Percentiles rank a stretch among this genome's conserved stretches.
phyloP scores from a whole-genome alignment of 2,888 invertebrate genomes.

The Drosophila infuscata region DNA sequence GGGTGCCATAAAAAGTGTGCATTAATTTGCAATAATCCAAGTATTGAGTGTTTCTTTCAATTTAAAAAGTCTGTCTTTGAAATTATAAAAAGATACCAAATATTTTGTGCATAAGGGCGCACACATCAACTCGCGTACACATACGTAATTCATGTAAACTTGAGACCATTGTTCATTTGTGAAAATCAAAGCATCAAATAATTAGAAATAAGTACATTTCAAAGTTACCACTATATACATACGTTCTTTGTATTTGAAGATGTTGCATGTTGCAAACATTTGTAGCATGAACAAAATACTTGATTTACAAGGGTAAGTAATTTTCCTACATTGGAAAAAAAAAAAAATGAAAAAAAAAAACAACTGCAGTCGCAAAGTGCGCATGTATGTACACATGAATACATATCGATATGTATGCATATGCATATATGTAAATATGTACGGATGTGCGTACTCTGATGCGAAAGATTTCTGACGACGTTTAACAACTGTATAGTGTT shows the following conservation, averaged over 20 bases:
- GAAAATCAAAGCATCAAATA: conserved; percentile 20
- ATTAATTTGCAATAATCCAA: conserved; percentile 33
- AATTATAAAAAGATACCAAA: conserved; percentile 4
- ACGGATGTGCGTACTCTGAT: not conserved
- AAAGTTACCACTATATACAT: conserved; percentile 2
- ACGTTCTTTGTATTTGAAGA: not conserved
- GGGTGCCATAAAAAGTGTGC: conserved; percentile 32
- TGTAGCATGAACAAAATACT: conserved; percentile 12
- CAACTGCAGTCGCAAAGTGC: conserved; percentile 19
- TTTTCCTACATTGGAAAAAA: not conserved
- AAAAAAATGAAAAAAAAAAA: conserved; percentile 2
- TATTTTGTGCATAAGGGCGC: not conserved
- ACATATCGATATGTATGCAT: conserved; percentile 9
- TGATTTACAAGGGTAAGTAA: conserved; percentile 29
- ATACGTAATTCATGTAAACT: not conserved
- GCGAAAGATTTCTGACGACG: not conserved
- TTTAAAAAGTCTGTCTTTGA: not conserved
- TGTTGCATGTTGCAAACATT: conserved; percentile 4
- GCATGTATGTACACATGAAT: conserved; percentile 23
- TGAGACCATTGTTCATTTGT: conserved; percentile 16
- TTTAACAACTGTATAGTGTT: conserved; percentile 1
- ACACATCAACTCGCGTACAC: not conserved
- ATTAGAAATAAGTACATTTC: conserved; percentile 7
- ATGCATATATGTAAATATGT: conserved; percentile 1
- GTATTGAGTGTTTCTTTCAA: conserved; percentile 7